Conservation (phyloP, 2,888 invertebrate genomes). For the Apamea crenata region DNA sequence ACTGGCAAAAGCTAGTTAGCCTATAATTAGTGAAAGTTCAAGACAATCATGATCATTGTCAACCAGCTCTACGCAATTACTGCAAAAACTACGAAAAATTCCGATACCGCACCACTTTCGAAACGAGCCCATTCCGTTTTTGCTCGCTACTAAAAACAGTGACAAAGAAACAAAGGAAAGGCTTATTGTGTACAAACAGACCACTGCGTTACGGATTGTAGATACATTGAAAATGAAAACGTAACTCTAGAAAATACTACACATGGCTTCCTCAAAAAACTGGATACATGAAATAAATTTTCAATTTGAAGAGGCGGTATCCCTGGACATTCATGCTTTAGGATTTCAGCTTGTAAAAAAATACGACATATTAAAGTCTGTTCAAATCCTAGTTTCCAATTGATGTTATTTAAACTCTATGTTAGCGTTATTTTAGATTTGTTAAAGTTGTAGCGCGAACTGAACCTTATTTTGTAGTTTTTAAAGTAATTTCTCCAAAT, state of each 20-base stretch:
- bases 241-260: not conserved
- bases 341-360: not conserved
- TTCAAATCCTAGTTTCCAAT: not conserved
- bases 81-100: constrained; percentile 15
- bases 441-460: not conserved
- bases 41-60: not conserved
- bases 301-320: not conserved
- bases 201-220: constrained; percentile 24
- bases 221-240: constrained; percentile 26
- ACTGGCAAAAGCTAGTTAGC: not conserved
- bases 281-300: not conserved
- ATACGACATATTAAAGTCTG: not conserved
- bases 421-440: not conserved
- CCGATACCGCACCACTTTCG: constrained; percentile 54
- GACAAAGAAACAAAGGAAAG: constrained; percentile 60
- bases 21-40: constrained; percentile 1
- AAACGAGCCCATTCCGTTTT: constrained; percentile 44
- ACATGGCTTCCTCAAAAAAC: constrained; percentile 6
- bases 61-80: not conserved
- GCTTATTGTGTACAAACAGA: constrained; percentile 53
- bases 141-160: constrained; percentile 56
- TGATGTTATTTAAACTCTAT: not conserved
- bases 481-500: not conserved
- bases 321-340: not conserved
- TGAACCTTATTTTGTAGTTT: not conserved